These are phyloP conservation scores for Rhinella marina DNA, from an alignment of 2,797 vertebrate genomes.

Conservation along the genomic window DNA sequence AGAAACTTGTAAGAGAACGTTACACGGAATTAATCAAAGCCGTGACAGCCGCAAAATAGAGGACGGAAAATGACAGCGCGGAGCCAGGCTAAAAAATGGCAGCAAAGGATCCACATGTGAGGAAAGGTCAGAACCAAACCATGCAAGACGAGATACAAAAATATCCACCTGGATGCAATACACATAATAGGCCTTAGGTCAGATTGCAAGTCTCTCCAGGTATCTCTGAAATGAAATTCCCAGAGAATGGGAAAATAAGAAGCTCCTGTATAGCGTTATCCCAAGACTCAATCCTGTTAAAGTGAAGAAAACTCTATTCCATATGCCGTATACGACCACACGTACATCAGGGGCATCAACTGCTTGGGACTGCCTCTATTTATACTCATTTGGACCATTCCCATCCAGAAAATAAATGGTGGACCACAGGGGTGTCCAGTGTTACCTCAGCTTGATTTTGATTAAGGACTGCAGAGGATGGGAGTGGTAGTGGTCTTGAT, in stretches of 20 bases:
- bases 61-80: not conserved
- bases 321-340: too few species aligned
- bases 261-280: not conserved
- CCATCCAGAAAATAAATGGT: too few species aligned
- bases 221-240: not conserved
- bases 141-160: not conserved
- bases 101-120: not conserved
- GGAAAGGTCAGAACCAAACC: not conserved
- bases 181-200: not conserved
- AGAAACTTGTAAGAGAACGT: conserved; percentile 22
- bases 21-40: conserved; percentile 47
- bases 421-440: too few species aligned
- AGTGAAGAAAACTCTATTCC: too few species aligned
- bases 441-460: too few species aligned
- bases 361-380: too few species aligned
- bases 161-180: not conserved
- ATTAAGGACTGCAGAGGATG: too few species aligned
- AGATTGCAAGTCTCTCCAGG: not conserved
- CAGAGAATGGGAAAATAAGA: not conserved
- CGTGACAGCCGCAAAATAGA: conserved; percentile 32
- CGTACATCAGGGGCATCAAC: too few species aligned
- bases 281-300: too few species aligned
- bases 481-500: too few species aligned
- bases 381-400: too few species aligned
- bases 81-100: not conserved